These are phyloP conservation scores for Phataginus tetradactyla DNA, from an alignment of 2,797 vertebrate species.

Conservation along the genomic window DNA sequence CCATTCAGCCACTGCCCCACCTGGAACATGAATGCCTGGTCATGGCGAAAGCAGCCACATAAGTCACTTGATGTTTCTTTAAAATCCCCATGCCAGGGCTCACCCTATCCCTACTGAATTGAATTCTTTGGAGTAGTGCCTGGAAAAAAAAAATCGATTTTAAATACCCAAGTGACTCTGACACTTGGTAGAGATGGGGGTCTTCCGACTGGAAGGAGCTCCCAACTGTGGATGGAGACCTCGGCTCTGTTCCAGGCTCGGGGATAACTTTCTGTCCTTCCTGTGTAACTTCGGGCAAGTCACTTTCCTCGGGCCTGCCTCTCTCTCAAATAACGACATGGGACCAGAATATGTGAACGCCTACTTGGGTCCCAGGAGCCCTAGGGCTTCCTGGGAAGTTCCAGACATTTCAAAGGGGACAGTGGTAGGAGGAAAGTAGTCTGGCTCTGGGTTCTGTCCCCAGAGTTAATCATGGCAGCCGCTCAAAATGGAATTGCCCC, in stretches of 20 bases:
- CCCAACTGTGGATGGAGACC: neutral
- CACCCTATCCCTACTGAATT: neutral
- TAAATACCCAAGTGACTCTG: neutral
- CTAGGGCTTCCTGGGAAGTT: neutral
- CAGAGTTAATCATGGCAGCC: neutral
- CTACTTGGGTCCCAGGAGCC: neutral
- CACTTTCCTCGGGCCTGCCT: neutral
- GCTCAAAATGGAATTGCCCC: neutral
- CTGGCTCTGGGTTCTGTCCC: neutral
- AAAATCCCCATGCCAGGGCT: neutral
- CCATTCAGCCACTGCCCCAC: neutral
- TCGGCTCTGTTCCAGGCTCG: neutral
- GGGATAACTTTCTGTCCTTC: neutral
- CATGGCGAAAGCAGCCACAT: neutral
- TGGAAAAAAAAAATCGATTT: neutral
- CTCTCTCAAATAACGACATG: neutral
- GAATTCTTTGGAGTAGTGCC: neutral
- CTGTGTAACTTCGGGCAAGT: neutral
- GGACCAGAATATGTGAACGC: neutral
- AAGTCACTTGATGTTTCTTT: neutral
- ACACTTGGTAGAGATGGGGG: neutral
- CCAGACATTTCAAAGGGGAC: neutral
- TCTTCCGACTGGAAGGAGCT: neutral
- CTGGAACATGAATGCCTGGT: neutral
- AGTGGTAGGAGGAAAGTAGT: neutral